Evolutionary conservation across 2,113 vertebrate species (phyloP), one percentile per base, ranked within the genome.

Genomic region (Pachypanchax playfairii): DNA sequence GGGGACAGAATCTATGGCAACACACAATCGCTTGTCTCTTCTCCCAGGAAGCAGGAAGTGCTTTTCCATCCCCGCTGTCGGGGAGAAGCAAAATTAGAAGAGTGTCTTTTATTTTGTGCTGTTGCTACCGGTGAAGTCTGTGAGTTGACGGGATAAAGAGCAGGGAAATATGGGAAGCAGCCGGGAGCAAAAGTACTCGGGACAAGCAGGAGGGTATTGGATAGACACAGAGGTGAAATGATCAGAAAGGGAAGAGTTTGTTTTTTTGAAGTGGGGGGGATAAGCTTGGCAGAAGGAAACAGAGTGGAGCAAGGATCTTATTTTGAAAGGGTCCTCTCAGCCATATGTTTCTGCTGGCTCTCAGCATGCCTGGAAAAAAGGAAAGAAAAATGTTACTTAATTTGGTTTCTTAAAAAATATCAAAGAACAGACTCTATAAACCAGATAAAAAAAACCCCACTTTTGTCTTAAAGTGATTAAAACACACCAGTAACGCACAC

Each of bases 341-440:
- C 94, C 96, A 99, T 87, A 92, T 99, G 96, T 92, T 96, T 98
- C 92, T 98, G 97, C 90, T 99, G 97, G 69, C 96, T 98, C 86
- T 99, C 96, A 0, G 97, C 97, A 46, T 98, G 97, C 85, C 97
- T 99, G 90, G 6, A 49, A 50, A 43, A 56, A 2, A 79, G 13
- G 62, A n/a, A 65, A 64, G n/a, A 2, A n/a, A 35, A 26, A 6
- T 1, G 22, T 62, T 2, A 49, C 2, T 33, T 65, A 28, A 35
- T 22, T 20, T 25, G 7, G 12, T 13, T 2, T 14, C 29, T 43
- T 17, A 28, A 18, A 21, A 29, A 46, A 53, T 3, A 36, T 6
- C 35, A 29, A 25, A 4, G 2, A 53, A 17, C 14, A 14, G 21
- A 2, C 20, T 6, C 5, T 7, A 22, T 6, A 53, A 33, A 33